phyloP scores from a whole-genome alignment of 2,888 invertebrate species.

The Apocheima hispidaria region DNA sequence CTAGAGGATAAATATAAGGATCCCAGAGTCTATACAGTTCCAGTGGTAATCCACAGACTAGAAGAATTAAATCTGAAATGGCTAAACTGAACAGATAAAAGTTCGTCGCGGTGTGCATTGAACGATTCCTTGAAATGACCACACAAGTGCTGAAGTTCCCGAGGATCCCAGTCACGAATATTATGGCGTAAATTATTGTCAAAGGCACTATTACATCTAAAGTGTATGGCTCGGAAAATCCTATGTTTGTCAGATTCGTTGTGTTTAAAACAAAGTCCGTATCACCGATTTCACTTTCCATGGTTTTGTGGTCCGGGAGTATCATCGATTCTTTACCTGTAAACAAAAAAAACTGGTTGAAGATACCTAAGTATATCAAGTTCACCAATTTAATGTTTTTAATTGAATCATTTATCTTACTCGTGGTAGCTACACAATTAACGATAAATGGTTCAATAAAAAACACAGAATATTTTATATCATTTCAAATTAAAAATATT shows the following conservation, averaged over 20 bases:
- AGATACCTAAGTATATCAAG: too few species aligned
- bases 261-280: conserved; percentile 55
- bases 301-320: conserved; percentile 49
- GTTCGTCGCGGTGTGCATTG: conserved; percentile 95
- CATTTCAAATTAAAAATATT: not conserved
- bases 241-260: conserved; percentile 62
- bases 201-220: conserved; percentile 88
- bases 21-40: conserved; percentile 92
- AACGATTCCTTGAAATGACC: conserved; percentile 90
- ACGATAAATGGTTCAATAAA: not conserved
- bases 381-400: too few species aligned
- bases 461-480: not conserved
- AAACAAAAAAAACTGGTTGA: conserved; percentile 49
- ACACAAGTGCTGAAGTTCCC: conserved; percentile 93
- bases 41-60: conserved; percentile 92
- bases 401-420: too few species aligned
- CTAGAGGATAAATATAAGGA: conserved; percentile 90
- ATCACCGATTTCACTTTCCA: conserved; percentile 62
- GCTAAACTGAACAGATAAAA: conserved; percentile 93
- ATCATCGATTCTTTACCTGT: conserved; percentile 62
- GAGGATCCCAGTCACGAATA: conserved; percentile 91
- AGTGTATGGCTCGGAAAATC: conserved; percentile 78
- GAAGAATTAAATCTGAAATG: conserved; percentile 90
- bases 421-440: too few species aligned
- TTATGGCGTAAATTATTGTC: conserved; percentile 88